phyloP scores from a whole-genome alignment of 2,113 vertebrate species.

The Abramis brama region DNA sequence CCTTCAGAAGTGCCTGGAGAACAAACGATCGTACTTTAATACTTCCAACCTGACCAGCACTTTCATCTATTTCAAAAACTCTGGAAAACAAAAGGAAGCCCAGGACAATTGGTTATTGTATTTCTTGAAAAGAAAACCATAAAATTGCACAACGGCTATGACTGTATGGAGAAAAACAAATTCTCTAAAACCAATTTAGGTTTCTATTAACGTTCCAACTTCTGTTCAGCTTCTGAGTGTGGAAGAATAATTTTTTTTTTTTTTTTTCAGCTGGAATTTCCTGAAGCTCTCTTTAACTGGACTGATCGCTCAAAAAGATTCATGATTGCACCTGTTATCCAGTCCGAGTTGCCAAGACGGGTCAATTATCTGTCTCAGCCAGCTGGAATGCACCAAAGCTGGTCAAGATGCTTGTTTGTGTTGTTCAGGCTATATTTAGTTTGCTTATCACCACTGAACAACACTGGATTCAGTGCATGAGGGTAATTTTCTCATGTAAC shows the following conservation, averaged over 20 bases:
- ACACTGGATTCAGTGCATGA: not conserved
- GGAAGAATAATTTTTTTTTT: not conserved
- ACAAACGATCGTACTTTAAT: not conserved
- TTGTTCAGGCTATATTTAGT: conserved; percentile 2
- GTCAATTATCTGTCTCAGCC: conserved; percentile 29
- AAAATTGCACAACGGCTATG: not conserved
- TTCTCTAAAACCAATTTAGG: conserved; percentile 33
- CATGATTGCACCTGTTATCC: conserved; percentile 14
- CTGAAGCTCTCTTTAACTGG: not conserved
- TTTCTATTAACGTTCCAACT: not conserved
- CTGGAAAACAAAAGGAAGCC: not conserved
- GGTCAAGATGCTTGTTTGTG: conserved; percentile 15
- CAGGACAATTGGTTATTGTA: not conserved
- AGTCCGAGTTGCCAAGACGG: not conserved
- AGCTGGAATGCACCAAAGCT: not conserved
- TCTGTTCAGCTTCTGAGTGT: not conserved
- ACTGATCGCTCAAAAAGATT: not conserved
- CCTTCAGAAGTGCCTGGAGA: not conserved
- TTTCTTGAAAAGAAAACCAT: conserved; percentile 5
- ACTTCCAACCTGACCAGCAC: not conserved
- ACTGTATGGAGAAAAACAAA: conserved; percentile 28
- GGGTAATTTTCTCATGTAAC: not conserved
- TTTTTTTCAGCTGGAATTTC: not conserved
- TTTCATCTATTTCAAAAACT: conserved; percentile 33
- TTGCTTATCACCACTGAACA: conserved; percentile 13